phyloP scores from a whole-genome alignment of 2,797 vertebrate species.

The Danio tinwini region DNA sequence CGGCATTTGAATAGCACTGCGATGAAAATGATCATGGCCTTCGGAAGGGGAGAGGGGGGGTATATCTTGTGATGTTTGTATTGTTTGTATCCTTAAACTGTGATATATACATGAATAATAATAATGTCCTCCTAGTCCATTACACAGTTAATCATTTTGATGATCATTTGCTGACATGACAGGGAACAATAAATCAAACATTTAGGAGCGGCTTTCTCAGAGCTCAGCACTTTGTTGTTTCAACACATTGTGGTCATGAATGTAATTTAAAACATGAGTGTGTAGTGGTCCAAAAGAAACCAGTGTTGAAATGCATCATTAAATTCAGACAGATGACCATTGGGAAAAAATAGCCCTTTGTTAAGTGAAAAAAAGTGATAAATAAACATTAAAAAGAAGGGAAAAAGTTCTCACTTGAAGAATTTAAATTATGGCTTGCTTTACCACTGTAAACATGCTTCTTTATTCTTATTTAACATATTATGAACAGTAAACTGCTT shows the following conservation, averaged over 20 bases:
- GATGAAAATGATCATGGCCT: no score
- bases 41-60: no score
- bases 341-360: not conserved
- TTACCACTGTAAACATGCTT: not conserved
- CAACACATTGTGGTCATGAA: not conserved
- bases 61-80: no score
- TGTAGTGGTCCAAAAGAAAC: not conserved
- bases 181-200: not conserved
- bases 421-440: not conserved
- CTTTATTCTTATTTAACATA: not conserved
- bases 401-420: not conserved
- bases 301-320: not conserved
- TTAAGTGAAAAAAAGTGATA: conserved; percentile 1
- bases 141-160: not conserved
- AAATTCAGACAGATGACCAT: not conserved
- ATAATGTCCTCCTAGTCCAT: not conserved
- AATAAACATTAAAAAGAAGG: not conserved
- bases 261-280: not conserved
- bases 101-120: not conserved
- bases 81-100: no score
- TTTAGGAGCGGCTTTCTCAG: not conserved
- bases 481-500: not conserved
- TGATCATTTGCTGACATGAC: not conserved
- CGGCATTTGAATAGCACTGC: no score
- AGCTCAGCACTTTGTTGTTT: not conserved